Conservation (phyloP, 1,140 invertebrate genomes). For the Lucilia cuprina region DNA sequence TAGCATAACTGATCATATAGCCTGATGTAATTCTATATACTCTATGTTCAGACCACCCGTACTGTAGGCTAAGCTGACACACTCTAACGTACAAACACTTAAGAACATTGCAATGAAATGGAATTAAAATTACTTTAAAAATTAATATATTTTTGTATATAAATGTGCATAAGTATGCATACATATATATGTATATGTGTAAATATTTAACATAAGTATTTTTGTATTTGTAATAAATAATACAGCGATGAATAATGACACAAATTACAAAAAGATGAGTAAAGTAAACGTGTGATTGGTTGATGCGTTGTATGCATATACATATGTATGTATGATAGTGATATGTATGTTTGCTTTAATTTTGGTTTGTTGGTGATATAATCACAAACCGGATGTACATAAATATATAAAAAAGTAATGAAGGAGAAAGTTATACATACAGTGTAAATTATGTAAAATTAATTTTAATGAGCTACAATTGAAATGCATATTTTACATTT, state of each 20-base stretch:
- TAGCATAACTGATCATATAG: too few relatives aligned
- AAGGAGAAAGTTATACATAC: background rate
- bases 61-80: background rate
- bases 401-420: too few relatives aligned
- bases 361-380: too few relatives aligned
- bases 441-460: slow-evolving; percentile 27
- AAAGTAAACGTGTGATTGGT: background rate
- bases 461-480: slow-evolving; percentile 27
- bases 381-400: too few relatives aligned
- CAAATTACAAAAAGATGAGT: background rate
- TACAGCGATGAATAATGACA: background rate
- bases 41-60: too few relatives aligned
- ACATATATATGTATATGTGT: background rate
- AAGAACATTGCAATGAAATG: background rate
- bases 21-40: too few relatives aligned
- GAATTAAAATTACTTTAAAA: background rate
- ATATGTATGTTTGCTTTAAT: too few relatives aligned
- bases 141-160: too few relatives aligned
- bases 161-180: too few relatives aligned
- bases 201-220: background rate
- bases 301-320: background rate
- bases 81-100: background rate
- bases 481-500: background rate
- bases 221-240: background rate
- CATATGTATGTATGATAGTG: too few relatives aligned